Base-by-base conservation (phyloP, 2,113 vertebrate species). In the Coturnix japonica region DNA sequence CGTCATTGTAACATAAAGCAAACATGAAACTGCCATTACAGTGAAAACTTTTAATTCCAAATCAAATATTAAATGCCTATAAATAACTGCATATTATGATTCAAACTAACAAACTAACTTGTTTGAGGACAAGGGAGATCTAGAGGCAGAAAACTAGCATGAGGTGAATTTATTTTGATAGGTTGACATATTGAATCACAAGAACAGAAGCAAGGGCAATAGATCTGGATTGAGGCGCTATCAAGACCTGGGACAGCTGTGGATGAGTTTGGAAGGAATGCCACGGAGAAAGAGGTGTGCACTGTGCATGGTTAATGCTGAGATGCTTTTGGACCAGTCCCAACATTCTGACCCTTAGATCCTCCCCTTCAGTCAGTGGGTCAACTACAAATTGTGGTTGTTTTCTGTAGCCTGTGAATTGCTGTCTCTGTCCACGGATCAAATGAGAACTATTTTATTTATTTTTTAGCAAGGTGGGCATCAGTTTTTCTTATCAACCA, bases 231-330 rank as follows among this genome's bases (percentile, higher is more conserved):
- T 37, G 69, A 78, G 17, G 20, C 19, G 28, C 22, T 70, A 25
- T 31, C 35, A 65, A 69, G 49, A 70, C 25, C n/a, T 61, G 65
- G 9, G 18, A 51, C 59, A 56, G 18, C 60, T 87, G 23, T 51
- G 37, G 14, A 23, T 63, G 71, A 60, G 64, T 46, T 46, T 1
- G 5, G 35, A 37, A 35, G 8, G 22, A 39, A 23, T 35, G 49
- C 39, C 49, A 12, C 46, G 41, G 56, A 87, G 63, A 22, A 59
- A 54, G 43, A 80, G 37, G 81, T 4, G 2, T 53, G 35, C 17
- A 11, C 65, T 16, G 18, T 31, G 20, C 49, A 19, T 0, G 0
- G 1, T 51, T 77, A 56, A 39, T 49, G 33, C 26, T 49, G 16
- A 78, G 61, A 18, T 66, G n/a, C 25, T 31, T 90, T 77, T 61